These are phyloP conservation scores for Drosophila tripunctata DNA, from an alignment of 2,888 invertebrate species.

Conservation along the genomic window DNA sequence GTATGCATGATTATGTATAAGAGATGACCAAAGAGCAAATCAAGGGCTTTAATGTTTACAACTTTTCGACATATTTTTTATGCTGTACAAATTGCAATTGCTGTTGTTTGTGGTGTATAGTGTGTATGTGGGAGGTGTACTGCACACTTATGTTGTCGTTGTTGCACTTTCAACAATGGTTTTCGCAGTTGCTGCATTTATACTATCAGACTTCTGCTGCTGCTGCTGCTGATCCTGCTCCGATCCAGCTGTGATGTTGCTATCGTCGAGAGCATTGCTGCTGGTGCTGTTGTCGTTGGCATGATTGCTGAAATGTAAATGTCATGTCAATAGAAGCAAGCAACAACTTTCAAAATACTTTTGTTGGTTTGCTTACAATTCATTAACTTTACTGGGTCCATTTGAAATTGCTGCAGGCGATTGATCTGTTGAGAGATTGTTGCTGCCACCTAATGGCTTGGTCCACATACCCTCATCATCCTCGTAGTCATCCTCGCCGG, in stretches of 20 bases:
- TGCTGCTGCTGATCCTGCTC: conserved; percentile 40
- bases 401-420: conserved; percentile 53
- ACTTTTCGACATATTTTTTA: conserved; percentile 49
- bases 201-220: conserved; percentile 30
- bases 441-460: conserved; percentile 76
- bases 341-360: neutral
- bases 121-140: conserved; percentile 23
- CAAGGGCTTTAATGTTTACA: conserved; percentile 60
- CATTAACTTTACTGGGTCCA: conserved; percentile 68
- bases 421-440: conserved; percentile 41
- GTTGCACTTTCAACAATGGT: conserved; percentile 62
- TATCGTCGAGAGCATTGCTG: conserved; percentile 38
- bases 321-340: neutral
- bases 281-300: conserved; percentile 64
- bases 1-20: conserved; percentile 62
- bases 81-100: conserved; percentile 51
- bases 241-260: conserved; percentile 38
- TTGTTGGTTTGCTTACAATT: conserved; percentile 64
- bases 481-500: conserved; percentile 76
- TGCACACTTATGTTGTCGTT: conserved; percentile 64
- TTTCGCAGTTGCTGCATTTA: conserved; percentile 28
- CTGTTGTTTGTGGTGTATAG: conserved; percentile 33
- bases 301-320: conserved; percentile 48
- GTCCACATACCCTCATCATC: conserved; percentile 83
- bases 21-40: conserved; percentile 68